These are phyloP conservation scores for Hormiphora californensis DNA, from an alignment of 37 sponge, comb jelly and placozoan species.

Conservation along the genomic window DNA sequence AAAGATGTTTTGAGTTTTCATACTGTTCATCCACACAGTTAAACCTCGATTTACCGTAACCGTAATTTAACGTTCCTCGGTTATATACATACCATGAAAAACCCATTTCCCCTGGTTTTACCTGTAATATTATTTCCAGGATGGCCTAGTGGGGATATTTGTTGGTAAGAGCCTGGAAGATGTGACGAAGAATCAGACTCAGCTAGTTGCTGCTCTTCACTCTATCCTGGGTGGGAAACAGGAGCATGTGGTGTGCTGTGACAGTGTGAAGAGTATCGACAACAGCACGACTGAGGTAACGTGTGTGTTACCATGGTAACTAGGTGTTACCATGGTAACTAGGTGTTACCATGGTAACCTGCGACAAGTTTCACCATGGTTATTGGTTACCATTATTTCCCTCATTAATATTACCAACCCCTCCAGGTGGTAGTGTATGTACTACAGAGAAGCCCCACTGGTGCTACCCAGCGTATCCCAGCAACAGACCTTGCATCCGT, in stretches of 20 bases:
- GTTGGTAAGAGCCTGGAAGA: constrained; percentile 34
- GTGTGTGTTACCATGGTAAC: not conserved
- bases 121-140: not conserved
- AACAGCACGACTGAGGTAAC: not conserved
- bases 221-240: constrained; percentile 46
- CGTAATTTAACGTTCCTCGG: too few species aligned
- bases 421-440: constrained; percentile 72
- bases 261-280: constrained; percentile 46
- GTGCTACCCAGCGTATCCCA: constrained; percentile 62
- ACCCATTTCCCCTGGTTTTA: too few species aligned
- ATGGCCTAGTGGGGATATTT: constrained; percentile 38
- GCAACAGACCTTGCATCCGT: constrained; percentile 62
- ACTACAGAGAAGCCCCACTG: constrained; percentile 62
- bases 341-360: not conserved
- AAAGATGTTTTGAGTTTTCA: not conserved
- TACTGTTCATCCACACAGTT: not conserved
- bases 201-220: constrained; percentile 34
- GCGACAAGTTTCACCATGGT: not conserved
- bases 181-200: constrained; percentile 53
- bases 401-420: not conserved
- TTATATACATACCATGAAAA: too few species aligned
- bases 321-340: not conserved
- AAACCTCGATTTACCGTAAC: not conserved
- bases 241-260: constrained; percentile 46
- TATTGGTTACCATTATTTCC: not conserved